A percentile compares a stretch with the other conserved stretches of the same genome.
Conservation (phyloP, 2,113 vertebrate genomes). For the Paracanthobrama guichenoti region DNA sequence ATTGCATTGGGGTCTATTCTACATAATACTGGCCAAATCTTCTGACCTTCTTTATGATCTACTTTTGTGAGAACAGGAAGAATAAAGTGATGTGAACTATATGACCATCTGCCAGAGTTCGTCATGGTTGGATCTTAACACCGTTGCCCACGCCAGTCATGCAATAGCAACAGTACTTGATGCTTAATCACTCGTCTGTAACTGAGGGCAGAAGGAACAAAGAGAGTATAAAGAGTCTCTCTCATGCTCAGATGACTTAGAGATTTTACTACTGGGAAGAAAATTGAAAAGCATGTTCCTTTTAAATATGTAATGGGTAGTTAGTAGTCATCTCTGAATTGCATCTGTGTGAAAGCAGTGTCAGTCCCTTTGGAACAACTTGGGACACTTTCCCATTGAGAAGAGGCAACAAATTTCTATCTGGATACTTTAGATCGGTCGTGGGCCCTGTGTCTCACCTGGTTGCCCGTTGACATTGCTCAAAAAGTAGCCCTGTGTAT, state of each 20-base stretch:
- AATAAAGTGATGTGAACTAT: constrained; percentile 27
- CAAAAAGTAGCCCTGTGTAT: too few relatives aligned
- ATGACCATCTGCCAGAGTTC: constrained; percentile 50
- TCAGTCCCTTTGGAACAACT: too few relatives aligned
- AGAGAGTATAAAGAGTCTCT: constrained; percentile 13
- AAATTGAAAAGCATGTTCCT: not conserved
- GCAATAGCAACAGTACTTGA: constrained; percentile 22
- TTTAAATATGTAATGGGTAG: not conserved
- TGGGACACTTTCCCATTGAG: too few relatives aligned
- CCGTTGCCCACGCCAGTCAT: constrained; percentile 37
- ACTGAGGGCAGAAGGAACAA: constrained; percentile 44
- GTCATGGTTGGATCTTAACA: constrained; percentile 47
- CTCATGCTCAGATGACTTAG: not conserved
- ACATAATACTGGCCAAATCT: not conserved
- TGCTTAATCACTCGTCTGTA: constrained; percentile 38
- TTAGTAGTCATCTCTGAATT: constrained; percentile 4
- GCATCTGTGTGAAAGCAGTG: not conserved
- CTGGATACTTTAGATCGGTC: too few relatives aligned
- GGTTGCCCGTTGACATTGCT: too few relatives aligned
- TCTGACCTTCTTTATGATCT: not conserved
- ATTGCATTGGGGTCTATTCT: not conserved
- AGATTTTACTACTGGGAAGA: not conserved
- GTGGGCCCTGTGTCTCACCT: too few relatives aligned
- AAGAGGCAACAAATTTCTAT: too few relatives aligned
- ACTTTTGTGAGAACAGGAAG: constrained; percentile 35